A percentile compares a stretch with the other conserved stretches of the same genome.
Evolutionary conservation across 2,113 vertebrate species (phyloP).

Genomic region (Anolis carolinensis): DNA sequence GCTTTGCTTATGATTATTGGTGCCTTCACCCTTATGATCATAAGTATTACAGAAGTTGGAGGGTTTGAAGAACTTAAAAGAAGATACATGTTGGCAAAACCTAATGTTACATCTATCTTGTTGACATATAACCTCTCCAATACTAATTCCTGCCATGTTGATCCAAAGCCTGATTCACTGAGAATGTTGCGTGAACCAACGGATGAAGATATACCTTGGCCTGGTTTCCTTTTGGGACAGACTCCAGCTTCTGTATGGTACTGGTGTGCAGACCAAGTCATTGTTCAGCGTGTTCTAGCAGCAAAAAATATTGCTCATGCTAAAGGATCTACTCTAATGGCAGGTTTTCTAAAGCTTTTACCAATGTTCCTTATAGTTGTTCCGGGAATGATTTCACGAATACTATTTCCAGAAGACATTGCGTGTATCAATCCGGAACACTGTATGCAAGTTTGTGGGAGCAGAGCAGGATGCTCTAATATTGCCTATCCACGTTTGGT

Average conservation of each 20-base stretch:
- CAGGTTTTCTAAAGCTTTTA: conserved; percentile 93
- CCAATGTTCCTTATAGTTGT: conserved; percentile 98
- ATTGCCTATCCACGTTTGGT: conserved; percentile 96
- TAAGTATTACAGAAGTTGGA: conserved; percentile 89
- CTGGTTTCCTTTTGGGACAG: conserved; percentile 94
- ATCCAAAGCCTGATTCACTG: conserved; percentile 89
- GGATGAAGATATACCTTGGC: conserved; percentile 98
- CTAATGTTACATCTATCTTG: conserved; percentile 89
- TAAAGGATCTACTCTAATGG: conserved; percentile 95
- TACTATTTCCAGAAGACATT: conserved; percentile 90
- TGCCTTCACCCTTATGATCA: conserved; percentile 90
- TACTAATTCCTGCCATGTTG: conserved; percentile 85
- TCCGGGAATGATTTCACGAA: conserved; percentile 97
- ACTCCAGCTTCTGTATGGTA: conserved; percentile 99
- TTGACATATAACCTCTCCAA: conserved; percentile 87
- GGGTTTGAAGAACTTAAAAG: conserved; percentile 92
- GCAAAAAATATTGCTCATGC: conserved; percentile 96
- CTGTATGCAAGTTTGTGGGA: conserved; percentile 95
- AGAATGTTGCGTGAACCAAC: conserved; percentile 87
- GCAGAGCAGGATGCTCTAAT: conserved; percentile 95
- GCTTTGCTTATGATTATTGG: conserved; percentile 95
- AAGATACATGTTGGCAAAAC: conserved; percentile 93
- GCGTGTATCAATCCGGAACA: conserved; percentile 97
- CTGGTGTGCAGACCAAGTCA: conserved; percentile 99
- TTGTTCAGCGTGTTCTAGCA: conserved; percentile 95